These are phyloP conservation scores for Andrena bicolor DNA, from an alignment of 2,888 invertebrate species.

Conservation along the genomic window DNA sequence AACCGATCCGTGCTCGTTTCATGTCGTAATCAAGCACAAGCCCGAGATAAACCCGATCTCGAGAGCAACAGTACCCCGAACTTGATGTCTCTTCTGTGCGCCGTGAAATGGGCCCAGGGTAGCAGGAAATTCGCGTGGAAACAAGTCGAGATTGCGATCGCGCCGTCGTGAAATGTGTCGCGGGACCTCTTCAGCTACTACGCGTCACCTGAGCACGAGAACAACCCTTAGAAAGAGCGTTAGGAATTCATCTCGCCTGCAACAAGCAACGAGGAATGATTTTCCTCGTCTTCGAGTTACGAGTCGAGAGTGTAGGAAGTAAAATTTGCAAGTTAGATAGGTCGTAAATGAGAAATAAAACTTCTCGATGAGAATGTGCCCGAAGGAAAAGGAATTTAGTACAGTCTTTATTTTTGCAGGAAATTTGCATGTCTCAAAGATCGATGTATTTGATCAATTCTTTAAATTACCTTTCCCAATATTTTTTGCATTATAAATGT, in stretches of 20 bases:
- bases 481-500: too few species aligned
- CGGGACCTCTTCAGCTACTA: neutral
- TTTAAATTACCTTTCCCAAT: too few species aligned
- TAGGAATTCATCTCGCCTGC: slow-evolving; percentile 12
- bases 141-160: slow-evolving; percentile 3
- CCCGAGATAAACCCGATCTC: slow-evolving; percentile 54
- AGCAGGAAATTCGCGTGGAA: neutral
- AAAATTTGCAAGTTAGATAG: neutral
- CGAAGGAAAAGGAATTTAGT: too few species aligned
- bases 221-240: neutral
- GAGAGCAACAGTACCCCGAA: slow-evolving; percentile 31
- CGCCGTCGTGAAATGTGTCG: neutral
- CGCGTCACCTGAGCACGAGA: neutral
- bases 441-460: too few species aligned
- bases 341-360: neutral
- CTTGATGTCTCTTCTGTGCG: slow-evolving; percentile 34
- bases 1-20: slow-evolving; percentile 47
- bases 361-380: neutral
- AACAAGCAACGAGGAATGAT: slow-evolving; percentile 20
- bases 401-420: too few species aligned
- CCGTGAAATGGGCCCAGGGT: neutral
- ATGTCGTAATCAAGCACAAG: slow-evolving; percentile 44
- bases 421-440: too few species aligned
- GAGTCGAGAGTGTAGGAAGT: neutral
- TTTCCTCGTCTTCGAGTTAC: neutral